phyloP scores from a whole-genome alignment of 2,113 vertebrate species.

The Hippocampus abdominalis region DNA sequence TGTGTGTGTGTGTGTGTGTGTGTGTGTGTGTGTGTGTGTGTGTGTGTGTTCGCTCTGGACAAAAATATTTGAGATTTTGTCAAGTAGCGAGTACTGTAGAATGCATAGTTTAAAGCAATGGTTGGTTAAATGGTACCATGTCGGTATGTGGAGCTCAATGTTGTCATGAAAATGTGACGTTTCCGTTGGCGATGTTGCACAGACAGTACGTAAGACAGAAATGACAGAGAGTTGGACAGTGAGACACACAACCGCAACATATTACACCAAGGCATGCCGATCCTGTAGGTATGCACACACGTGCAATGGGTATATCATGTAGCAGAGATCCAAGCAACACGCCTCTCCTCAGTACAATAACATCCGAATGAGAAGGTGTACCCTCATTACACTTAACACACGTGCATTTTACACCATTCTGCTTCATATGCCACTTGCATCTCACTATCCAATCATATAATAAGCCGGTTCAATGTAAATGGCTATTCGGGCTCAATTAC shows the following conservation, averaged over 20 bases:
- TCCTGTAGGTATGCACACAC: constrained; percentile 52
- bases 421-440: constrained; percentile 40
- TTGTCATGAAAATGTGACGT: constrained; percentile 67
- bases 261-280: constrained; percentile 44
- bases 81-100: constrained; percentile 72
- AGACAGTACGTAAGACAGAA: constrained; percentile 32
- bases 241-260: constrained; percentile 25
- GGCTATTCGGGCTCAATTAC: background rate
- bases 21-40: too few relatives aligned
- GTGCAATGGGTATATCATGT: constrained; percentile 72
- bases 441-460: constrained; percentile 26
- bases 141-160: constrained; percentile 64
- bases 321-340: constrained; percentile 69
- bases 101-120: constrained; percentile 64
- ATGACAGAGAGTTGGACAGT: constrained; percentile 21
- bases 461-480: constrained; percentile 1
- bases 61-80: constrained; percentile 61
- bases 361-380: constrained; percentile 43
- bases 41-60: constrained; percentile 40
- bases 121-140: constrained; percentile 70
- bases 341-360: constrained; percentile 40
- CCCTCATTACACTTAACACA: constrained; percentile 49
- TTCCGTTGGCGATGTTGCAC: constrained; percentile 52
- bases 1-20: too few relatives aligned
- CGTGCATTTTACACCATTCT: constrained; percentile 38